These are phyloP conservation scores for Ditula angustiorana DNA, from an alignment of 2,888 invertebrate genomes.

Conservation along the genomic window DNA sequence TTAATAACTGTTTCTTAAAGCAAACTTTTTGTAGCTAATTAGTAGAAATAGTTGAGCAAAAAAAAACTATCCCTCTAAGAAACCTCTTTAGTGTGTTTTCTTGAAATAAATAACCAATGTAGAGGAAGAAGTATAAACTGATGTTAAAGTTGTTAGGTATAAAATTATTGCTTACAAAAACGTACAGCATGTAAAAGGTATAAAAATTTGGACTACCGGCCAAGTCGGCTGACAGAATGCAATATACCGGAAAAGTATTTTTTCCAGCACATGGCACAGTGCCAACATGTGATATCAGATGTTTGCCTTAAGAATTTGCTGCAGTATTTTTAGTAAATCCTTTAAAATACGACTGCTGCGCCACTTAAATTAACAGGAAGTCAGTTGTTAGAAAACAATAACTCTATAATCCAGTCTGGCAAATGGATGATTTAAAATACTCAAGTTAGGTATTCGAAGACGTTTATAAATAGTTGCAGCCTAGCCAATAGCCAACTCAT, in stretches of 20 bases:
- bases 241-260: slow-evolving; percentile 38
- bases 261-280: slow-evolving; percentile 32
- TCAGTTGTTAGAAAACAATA: slow-evolving; percentile 21
- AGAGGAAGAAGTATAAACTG: no score
- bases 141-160: no score
- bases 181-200: neutral
- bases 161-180: no score
- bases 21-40: no score
- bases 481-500: neutral
- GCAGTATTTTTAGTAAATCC: slow-evolving; percentile 36
- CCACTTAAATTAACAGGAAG: slow-evolving; percentile 35
- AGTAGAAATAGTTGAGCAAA: no score
- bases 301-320: slow-evolving; percentile 32
- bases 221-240: slow-evolving; percentile 25
- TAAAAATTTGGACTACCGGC: slow-evolving; percentile 26
- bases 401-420: neutral
- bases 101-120: no score
- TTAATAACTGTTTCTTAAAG: neutral
- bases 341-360: slow-evolving; percentile 9
- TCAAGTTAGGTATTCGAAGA: neutral
- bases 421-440: neutral
- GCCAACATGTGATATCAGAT: slow-evolving; percentile 33
- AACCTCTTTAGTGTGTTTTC: no score
- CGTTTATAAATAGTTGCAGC: neutral
- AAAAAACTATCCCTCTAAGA: no score